Evolutionary conservation across 2,797 vertebrate genomes (phyloP).

Genomic region (Syndactyla subalaris): DNA sequence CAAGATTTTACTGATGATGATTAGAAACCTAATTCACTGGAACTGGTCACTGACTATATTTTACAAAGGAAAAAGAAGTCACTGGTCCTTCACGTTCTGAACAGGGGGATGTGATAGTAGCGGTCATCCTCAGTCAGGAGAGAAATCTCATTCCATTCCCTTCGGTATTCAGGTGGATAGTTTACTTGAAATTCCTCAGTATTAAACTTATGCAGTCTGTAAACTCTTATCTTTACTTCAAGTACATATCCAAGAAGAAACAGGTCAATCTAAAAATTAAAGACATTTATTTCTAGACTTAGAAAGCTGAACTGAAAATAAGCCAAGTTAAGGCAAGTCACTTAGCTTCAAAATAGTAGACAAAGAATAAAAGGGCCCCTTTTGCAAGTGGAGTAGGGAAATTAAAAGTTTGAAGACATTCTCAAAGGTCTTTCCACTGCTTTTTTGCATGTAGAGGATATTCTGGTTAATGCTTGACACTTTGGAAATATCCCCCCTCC

Average conservation of each 20-base stretch:
- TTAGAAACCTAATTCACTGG: conserved; percentile 11
- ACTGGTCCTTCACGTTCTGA: conserved; percentile 41
- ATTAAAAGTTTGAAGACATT: not conserved
- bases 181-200: conserved; percentile 77
- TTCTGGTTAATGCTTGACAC: not conserved
- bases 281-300: not conserved
- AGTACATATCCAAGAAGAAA: conserved; percentile 80
- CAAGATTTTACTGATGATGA: not conserved
- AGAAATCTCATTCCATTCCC: conserved; percentile 79
- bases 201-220: conserved; percentile 78
- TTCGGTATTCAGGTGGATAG: conserved; percentile 72
- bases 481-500: not conserved
- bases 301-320: not conserved
- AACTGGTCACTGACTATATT: not conserved
- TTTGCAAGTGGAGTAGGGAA: not conserved
- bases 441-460: not conserved
- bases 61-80: not conserved
- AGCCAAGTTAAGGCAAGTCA: not conserved
- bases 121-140: conserved; percentile 80
- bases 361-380: not conserved
- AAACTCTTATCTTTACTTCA: conserved; percentile 80
- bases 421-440: not conserved
- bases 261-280: conserved; percentile 76
- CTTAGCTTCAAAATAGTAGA: not conserved
- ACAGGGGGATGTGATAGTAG: conserved; percentile 79